Percentiles rank a stretch among this genome's conserved stretches.
Evolutionary conservation across 2,888 invertebrate species (phyloP).

Genomic region (Sicus ferrugineus): DNA sequence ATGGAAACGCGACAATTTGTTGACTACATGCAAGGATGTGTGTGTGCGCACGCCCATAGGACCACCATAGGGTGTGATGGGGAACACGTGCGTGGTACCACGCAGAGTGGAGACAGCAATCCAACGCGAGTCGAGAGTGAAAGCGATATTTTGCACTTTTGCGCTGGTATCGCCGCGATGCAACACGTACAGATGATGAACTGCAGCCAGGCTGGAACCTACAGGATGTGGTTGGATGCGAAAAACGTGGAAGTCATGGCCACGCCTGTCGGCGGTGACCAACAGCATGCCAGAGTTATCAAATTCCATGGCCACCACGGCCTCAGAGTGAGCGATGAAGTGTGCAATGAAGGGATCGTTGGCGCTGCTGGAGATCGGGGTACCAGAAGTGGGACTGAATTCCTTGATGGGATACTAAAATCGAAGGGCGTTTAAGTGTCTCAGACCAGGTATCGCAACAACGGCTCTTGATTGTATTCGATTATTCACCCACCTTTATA

Average conservation of each 20-base stretch:
- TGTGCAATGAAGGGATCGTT: slow-evolving; percentile 84
- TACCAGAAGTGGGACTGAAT: slow-evolving; percentile 60
- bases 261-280: slow-evolving; percentile 89
- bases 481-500: slow-evolving; percentile 70
- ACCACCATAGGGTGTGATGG: slow-evolving; percentile 96
- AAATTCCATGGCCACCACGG: slow-evolving; percentile 88
- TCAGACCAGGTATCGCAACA: no score
- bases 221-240: slow-evolving; percentile 92
- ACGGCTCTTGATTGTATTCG: no score
- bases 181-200: slow-evolving; percentile 93
- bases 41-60: slow-evolving; percentile 91
- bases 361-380: slow-evolving; percentile 61
- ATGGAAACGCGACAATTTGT: slow-evolving; percentile 93
- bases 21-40: slow-evolving; percentile 91
- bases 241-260: slow-evolving; percentile 96
- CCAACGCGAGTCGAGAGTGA: slow-evolving; percentile 95
- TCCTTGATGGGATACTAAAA: slow-evolving; percentile 61
- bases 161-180: slow-evolving; percentile 96
- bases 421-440: background rate
- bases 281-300: slow-evolving; percentile 90
- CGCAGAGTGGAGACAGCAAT: slow-evolving; percentile 93
- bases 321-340: slow-evolving; percentile 86
- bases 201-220: slow-evolving; percentile 84
- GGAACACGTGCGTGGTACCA: slow-evolving; percentile 98
- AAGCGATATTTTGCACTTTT: slow-evolving; percentile 90